A percentile compares a stretch with the other conserved stretches of the same genome.
These are phyloP conservation scores for Drosophila pallidifrons DNA, from an alignment of 1,140 invertebrate species.

Conservation along the genomic window DNA sequence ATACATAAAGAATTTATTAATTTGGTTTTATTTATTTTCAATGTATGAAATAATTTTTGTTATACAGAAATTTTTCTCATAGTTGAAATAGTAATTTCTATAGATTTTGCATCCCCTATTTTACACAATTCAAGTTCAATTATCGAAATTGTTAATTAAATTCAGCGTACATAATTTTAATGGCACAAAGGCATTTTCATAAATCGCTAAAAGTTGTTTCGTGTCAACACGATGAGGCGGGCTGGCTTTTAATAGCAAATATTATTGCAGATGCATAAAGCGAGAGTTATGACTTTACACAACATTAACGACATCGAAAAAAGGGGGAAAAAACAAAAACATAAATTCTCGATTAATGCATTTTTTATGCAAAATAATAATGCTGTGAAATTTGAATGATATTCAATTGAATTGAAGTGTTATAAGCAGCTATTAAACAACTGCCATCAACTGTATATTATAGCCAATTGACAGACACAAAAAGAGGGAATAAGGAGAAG, in stretches of 20 bases:
- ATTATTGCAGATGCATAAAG: conserved; percentile 52
- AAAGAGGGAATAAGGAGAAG: too few species aligned
- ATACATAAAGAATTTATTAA: too few species aligned
- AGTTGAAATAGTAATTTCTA: neutral
- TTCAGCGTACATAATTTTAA: neutral
- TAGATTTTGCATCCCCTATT: neutral
- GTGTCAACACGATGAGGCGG: conserved; percentile 23
- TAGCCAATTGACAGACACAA: conserved; percentile 41
- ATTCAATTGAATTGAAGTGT: conserved; percentile 36
- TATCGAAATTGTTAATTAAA: neutral
- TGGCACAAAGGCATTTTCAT: conserved; percentile 3
- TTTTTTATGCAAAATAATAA: conserved; percentile 71
- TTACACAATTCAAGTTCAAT: neutral
- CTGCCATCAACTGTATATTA: conserved; percentile 40
- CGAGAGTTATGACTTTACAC: conserved; percentile 61
- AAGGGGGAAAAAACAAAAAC: conserved; percentile 52
- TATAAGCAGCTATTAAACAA: conserved; percentile 19
- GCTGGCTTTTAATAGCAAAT: conserved; percentile 28
- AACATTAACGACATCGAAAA: conserved; percentile 56
- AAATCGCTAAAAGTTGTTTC: conserved; percentile 59
- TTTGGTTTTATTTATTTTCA: neutral
- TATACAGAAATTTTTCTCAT: neutral
- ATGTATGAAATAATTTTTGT: neutral
- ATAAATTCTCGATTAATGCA: conserved; percentile 65
- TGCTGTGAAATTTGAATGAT: conserved; percentile 32